Base-by-base conservation (phyloP, 2,113 vertebrate species). In the Rostratula benghalensis region DNA sequence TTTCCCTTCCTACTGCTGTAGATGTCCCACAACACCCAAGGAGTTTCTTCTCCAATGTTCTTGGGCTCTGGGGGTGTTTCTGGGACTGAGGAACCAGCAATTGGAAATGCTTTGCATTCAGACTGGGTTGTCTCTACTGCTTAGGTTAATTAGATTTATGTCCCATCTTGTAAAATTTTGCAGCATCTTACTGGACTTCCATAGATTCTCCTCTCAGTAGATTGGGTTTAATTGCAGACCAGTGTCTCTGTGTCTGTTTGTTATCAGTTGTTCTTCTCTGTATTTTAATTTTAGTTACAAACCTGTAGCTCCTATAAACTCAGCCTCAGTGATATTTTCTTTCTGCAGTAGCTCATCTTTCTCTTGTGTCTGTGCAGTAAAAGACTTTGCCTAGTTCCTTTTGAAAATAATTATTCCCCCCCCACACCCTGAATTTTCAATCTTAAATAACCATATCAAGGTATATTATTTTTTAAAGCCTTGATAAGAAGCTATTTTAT, bases 381-480 rank as follows among this genome's bases (percentile, higher is more conserved):
- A 13, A 92, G 71, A 45, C 45, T 92, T 64, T 1, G 0, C 71
- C 86, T 46, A 11, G 9, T 77, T 85, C 22, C 63, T 90, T 76
- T 80, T 37, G 67, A 76, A 93, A 95, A 74, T 54, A 57, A 93
- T 93, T 90, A 90, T 88, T 75, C 75, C 48, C 37, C 21, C 35
- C 19, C 10, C 7, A n/a, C n/a, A n/a, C 17, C 16, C 39, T 3
- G 1, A 61, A 64, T 88, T 95, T 86, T 57, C 83, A 89, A 33
- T 93, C 70, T 92, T 83, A 73, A 88, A 88, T 88, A 96, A 95
- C 71, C 5, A 1, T 74, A 71, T 89, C 89, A 54, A 90, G 79
- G 79, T 89, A 18, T 88, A 89, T 88, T 95, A 86, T 88, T 94
- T 96, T 92, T 86, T 77, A 83, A 96, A 93, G n/a, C 59, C 68